Evolutionary conservation across 2,113 vertebrate genomes (phyloP), one percentile per base, ranked within the genome.

Genomic region (Aptenodytes patagonicus): DNA sequence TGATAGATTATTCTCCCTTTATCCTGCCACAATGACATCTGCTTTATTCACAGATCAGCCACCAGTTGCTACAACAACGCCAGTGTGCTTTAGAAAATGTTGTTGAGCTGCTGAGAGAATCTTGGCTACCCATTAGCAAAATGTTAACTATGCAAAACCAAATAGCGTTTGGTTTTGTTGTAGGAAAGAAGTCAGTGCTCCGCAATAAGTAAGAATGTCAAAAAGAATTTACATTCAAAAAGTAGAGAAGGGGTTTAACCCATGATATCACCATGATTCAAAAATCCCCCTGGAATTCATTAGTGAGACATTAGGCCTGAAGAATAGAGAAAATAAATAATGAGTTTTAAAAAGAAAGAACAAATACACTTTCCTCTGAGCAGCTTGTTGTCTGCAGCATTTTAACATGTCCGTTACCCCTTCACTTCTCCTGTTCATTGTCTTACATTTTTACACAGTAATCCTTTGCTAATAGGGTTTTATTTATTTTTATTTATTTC

Each of bases 141-240:
- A 98, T 98, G 98, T 98, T 98, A 99, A 98, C 98, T 98, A 98
- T 99, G 98, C 98, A 98, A 99, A 98, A 98, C 98, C 98, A 98
- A 99, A 98, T 97, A 97, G 98, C 98, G 25, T 97, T 97, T 95
- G 97, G 98, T 98, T 99, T 98, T 99, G 98, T 98, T 98, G 98
- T 96, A 95, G 96, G 86, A 52, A 82, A 97, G 96, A 98, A 98
- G 97, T 98, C 98, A 97, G 96, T 94, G 96, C 97, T 98, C 97
- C 64, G 96, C 97, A 97, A 98, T 96, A 93, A 98, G 97, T 93
- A 95, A 98, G 98, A 98, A 98, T 98, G 98, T 98, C 98, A 98
- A 98, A 98, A 98, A 98, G 98, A 98, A 98, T 99, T 99, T 99
- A 97, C 98, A 97, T 98, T 97, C 94, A 97, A 98, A 98, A 97